phyloP scores from a whole-genome alignment of 2,797 vertebrate species.

The Crypturellus tataupa region DNA sequence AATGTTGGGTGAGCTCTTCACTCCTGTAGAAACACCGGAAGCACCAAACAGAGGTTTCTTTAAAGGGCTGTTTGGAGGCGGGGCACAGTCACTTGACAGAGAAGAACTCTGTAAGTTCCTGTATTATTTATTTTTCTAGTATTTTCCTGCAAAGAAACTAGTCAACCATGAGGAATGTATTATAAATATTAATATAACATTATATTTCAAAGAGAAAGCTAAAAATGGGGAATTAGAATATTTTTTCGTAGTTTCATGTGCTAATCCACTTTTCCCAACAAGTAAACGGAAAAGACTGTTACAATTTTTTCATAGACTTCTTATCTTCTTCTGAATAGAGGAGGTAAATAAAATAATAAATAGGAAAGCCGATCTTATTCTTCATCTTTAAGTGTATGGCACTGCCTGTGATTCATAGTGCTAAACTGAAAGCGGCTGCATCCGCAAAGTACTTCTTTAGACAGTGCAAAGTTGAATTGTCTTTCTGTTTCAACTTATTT shows the following conservation, averaged over 20 bases:
- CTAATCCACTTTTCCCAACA: not conserved
- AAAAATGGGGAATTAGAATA: not conserved
- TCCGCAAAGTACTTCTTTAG: not conserved
- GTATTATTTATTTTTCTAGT: not conserved
- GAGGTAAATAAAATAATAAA: not conserved
- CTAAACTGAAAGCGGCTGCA: not conserved
- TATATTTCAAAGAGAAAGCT: not conserved
- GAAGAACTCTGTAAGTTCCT: conserved; percentile 94
- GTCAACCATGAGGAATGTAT: not conserved
- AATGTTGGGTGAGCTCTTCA: conserved; percentile 98
- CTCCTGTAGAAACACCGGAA: conserved; percentile 97
- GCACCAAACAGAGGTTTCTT: conserved; percentile 98
- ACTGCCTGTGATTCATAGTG: not conserved
- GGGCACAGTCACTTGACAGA: conserved; percentile 96
- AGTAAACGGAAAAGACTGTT: not conserved
- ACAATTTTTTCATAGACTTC: not conserved
- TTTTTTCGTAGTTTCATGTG: not conserved
- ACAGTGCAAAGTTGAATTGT: not conserved
- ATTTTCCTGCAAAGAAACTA: not conserved
- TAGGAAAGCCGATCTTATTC: not conserved
- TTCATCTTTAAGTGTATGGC: not conserved
- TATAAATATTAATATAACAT: not conserved
- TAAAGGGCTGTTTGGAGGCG: conserved; percentile 97
- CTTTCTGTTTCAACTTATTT: not conserved
- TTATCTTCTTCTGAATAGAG: not conserved